Base-by-base conservation (phyloP, 92 coral and sea anemone genomes). In the Palythoa heliodiscus region DNA sequence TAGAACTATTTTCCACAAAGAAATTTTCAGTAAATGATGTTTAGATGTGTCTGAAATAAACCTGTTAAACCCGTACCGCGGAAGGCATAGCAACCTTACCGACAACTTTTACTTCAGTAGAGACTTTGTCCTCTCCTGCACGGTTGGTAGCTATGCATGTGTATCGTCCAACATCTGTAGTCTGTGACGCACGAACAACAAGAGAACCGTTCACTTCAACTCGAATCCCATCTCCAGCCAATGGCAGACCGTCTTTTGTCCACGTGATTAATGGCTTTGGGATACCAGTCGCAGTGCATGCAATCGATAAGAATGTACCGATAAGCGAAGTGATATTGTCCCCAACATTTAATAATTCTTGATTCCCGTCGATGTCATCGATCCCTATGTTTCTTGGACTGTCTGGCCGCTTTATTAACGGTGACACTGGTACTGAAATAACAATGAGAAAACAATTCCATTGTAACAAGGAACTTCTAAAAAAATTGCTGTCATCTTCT, bases 81-180 rank as follows among this genome's bases (percentile, higher is more conserved):
- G 61, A 10, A 3, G 19, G 15, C 19, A 15, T 0, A 17, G 12
- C 2, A 22, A 19, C 77, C 93, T 75, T 24, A 93, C 96, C 92
- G 50, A 52, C 82, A 29, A 88, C 75, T 53, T 82, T 64, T 11
- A 93, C 91, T 52, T 53, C 19, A 37, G 89, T 82, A 22, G 93
- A 57, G 47, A 77, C 88, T 9, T 76, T 87, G 70, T 92, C 93
- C 86, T 83, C 84, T 19, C 98, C 98, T 35, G 73, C 89, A 52
- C 69, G 55, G 82, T 88, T 94, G 23, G 43, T 85, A 68, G 93
- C 98, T 43, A 83, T 83, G 67, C 93, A 90, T 24, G 71, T 78
- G 73, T 78, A 78, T 20, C 73, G 72, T 7, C 83, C 83, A 53
- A n/a, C 57, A 78, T 78, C 83, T 20, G 72, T 40, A 75, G 23